Percentiles rank a stretch among this genome's conserved stretches.
Evolutionary conservation across 2,113 vertebrate genomes (phyloP).

Genomic region (Onychostruthus taczanowskii): DNA sequence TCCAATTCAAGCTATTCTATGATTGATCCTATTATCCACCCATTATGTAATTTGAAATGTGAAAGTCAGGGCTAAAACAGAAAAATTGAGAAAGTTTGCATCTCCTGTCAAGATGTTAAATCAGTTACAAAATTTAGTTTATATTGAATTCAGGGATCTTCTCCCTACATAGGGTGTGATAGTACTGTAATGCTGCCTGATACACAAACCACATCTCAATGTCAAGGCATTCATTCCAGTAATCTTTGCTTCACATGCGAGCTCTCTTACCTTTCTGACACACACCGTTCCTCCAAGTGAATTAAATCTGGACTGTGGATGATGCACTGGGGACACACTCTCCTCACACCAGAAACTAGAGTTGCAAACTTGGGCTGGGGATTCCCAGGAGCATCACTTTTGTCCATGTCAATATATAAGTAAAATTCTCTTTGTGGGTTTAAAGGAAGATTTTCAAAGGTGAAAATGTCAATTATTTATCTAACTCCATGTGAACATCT

Average conservation of each 20-base stretch:
- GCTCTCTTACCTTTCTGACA: background rate
- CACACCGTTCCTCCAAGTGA: background rate
- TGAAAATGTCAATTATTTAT: background rate
- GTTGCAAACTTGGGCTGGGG: background rate
- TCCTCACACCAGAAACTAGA: background rate
- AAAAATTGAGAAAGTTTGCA: background rate
- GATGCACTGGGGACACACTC: background rate
- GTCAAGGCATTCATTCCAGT: background rate
- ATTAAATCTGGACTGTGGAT: background rate
- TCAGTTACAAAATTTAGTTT: accelerated
- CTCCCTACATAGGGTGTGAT: background rate
- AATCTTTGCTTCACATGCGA: background rate
- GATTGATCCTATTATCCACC: background rate
- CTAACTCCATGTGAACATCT: background rate
- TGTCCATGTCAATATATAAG: background rate
- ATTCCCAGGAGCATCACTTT: background rate
- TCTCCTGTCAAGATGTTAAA: background rate
- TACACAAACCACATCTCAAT: background rate
- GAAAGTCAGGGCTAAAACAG: background rate
- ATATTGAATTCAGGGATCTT: background rate
- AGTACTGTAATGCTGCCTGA: background rate
- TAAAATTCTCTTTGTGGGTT: background rate
- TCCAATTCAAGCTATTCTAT: background rate
- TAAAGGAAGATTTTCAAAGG: background rate
- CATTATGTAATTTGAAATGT: background rate